Conservation (phyloP, 2,113 vertebrate genomes). For the Saimiri boliviensis region DNA sequence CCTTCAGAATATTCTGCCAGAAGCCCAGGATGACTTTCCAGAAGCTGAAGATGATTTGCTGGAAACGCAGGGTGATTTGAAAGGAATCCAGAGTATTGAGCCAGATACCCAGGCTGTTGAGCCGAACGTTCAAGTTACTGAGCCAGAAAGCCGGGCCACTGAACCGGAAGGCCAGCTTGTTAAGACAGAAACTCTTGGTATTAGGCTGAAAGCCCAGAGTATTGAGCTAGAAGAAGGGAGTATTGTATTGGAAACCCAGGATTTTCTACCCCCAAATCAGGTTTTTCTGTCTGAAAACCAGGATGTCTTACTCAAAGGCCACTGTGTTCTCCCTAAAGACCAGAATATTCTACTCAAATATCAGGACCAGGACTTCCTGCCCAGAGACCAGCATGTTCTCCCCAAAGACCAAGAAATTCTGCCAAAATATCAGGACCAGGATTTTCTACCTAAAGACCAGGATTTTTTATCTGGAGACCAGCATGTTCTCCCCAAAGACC, state of each 20-base stretch:
- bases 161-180: background rate
- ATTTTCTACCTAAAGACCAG: background rate
- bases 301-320: background rate
- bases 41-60: background rate
- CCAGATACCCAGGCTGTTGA: background rate
- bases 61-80: background rate
- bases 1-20: background rate
- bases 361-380: background rate
- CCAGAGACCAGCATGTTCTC: background rate
- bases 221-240: slow-evolving; percentile 1
- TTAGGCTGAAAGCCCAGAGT: background rate
- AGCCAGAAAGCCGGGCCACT: background rate
- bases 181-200: slow-evolving; percentile 10
- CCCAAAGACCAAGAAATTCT: background rate
- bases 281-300: background rate
- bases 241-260: background rate
- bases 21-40: slow-evolving; percentile 39
- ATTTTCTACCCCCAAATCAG: background rate
- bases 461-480: background rate
- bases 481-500: background rate
- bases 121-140: background rate
- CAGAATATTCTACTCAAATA: background rate
- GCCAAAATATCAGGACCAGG: background rate
- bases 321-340: background rate
- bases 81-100: background rate